phyloP scores from a whole-genome alignment of 2,113 vertebrate species.

The Laticauda colubrina region DNA sequence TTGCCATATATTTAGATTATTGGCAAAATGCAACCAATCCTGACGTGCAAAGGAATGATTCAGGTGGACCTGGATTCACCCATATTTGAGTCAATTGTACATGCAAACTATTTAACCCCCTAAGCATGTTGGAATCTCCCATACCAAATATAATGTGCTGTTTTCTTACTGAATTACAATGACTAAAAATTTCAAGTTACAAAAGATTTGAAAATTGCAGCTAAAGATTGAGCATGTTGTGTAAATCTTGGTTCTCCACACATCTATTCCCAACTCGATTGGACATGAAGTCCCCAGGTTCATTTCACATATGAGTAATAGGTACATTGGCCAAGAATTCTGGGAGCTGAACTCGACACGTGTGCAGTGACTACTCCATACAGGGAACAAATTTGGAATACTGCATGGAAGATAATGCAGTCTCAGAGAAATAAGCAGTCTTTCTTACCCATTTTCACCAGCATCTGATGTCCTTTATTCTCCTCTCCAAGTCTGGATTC shows the following conservation, averaged over 20 bases:
- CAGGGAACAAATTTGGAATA: background rate
- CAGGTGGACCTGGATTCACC: background rate
- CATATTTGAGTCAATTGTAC: background rate
- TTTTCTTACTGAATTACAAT: background rate
- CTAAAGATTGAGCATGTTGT: no score
- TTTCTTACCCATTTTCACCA: conserved; percentile 83
- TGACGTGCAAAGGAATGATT: background rate
- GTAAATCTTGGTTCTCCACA: background rate
- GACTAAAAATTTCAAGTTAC: background rate
- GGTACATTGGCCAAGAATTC: background rate
- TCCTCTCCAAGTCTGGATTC: conserved; percentile 91
- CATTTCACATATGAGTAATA: background rate
- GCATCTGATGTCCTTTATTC: conserved; percentile 92
- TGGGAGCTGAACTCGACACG: background rate
- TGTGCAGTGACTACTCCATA: background rate
- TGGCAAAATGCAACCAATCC: background rate
- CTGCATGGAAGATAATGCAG: background rate
- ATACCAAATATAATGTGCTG: background rate
- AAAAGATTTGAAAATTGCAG: background rate
- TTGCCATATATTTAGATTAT: background rate
- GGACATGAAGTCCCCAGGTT: background rate
- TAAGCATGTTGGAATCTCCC: background rate
- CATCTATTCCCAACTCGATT: no score
- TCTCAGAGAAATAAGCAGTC: background rate
- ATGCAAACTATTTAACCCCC: background rate